A percentile compares a stretch with the other conserved stretches of the same genome.
phyloP scores from a whole-genome alignment of 2,113 vertebrate genomes.

The Herpailurus yagouaroundi region DNA sequence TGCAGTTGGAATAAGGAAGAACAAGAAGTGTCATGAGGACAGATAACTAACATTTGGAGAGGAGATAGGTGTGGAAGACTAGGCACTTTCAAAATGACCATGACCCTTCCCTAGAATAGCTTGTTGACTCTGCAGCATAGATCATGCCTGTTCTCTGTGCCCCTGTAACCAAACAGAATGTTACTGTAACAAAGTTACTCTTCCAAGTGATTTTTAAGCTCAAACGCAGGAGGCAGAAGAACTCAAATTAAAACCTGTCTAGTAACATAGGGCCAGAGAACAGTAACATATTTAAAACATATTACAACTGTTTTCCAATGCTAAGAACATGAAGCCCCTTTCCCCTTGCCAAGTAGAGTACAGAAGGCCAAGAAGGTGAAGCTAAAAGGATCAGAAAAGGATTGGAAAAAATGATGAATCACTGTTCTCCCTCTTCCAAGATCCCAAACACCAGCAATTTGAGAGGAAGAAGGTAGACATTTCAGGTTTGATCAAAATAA shows the following conservation, averaged over 20 bases:
- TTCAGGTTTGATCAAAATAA: conserved; percentile 61
- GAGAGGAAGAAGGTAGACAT: conserved; percentile 28
- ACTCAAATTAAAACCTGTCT: conserved; percentile 20
- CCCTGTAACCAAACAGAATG: not conserved
- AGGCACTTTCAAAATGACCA: not conserved
- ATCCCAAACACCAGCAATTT: not conserved
- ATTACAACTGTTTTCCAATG: not conserved
- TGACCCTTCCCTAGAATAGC: not conserved
- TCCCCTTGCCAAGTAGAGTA: conserved; percentile 43
- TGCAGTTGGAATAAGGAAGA: not conserved
- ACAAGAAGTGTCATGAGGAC: not conserved
- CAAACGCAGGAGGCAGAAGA: conserved; percentile 20
- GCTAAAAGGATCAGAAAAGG: conserved; percentile 15
- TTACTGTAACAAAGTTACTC: not conserved
- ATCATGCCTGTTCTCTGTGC: not conserved
- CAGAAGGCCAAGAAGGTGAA: not conserved
- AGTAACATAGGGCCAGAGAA: not conserved
- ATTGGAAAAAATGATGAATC: conserved; percentile 46
- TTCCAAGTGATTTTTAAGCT: not conserved
- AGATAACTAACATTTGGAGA: not conserved
- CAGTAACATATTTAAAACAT: conserved; percentile 46
- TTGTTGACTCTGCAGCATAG: not conserved
- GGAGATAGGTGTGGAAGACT: not conserved
- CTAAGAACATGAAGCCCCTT: conserved; percentile 36
- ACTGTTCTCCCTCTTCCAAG: conserved; percentile 15